phyloP scores from a whole-genome alignment of 2,797 vertebrate species.

The Parauchenoglanis punctatus region DNA sequence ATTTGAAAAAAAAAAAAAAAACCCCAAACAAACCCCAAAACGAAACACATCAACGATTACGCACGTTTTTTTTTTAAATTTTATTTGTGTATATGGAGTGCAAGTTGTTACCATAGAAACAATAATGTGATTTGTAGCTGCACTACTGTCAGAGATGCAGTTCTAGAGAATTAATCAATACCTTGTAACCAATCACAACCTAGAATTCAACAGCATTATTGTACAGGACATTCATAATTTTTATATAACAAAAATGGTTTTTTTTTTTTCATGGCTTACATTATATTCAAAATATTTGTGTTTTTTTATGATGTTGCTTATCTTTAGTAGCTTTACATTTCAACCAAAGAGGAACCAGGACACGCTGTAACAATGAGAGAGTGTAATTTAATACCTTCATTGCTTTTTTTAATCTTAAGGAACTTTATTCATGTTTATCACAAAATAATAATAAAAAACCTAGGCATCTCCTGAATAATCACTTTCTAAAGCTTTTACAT shows the following conservation, averaged over 20 bases:
- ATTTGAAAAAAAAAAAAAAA: not conserved
- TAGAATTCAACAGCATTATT: not conserved
- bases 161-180: not conserved
- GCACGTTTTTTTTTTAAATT: not conserved
- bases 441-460: not conserved
- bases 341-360: not conserved
- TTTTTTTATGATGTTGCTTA: not conserved
- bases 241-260: not conserved
- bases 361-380: not conserved
- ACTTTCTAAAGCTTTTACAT: not conserved
- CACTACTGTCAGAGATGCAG: not conserved
- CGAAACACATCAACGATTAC: not conserved
- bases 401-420: not conserved
- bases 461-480: not conserved
- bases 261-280: not conserved
- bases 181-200: not conserved
- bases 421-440: not conserved
- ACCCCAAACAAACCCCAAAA: too few relatives aligned
- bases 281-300: not conserved
- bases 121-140: not conserved
- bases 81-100: too few relatives aligned
- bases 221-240: not conserved
- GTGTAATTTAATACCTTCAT: not conserved
- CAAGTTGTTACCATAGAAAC: not conserved
- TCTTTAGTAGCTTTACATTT: not conserved